These are phyloP conservation scores for Disparrhopalites patrizii DNA, from an alignment of 2,888 invertebrate genomes.

Conservation along the genomic window DNA sequence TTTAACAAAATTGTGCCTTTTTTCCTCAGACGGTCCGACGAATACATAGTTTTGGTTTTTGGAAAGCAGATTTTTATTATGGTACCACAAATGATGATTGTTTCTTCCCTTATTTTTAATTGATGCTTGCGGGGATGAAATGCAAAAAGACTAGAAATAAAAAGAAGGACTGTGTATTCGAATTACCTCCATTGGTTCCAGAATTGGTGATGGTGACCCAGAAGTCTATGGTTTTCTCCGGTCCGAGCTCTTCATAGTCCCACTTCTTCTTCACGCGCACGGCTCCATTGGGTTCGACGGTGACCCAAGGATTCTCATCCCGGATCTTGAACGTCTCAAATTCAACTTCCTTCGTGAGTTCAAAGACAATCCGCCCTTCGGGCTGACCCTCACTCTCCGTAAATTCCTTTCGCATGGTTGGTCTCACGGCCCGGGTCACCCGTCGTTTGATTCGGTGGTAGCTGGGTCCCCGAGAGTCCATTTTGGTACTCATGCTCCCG, in stretches of 20 bases:
- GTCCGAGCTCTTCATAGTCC: conserved; percentile 92
- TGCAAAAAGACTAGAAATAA: background rate
- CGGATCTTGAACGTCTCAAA: conserved; percentile 88
- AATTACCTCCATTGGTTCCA: conserved; percentile 70
- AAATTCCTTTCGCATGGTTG: conserved; percentile 89
- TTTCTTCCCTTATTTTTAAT: too few species aligned
- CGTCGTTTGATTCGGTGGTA: conserved; percentile 67
- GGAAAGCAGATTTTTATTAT: background rate
- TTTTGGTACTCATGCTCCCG: too few species aligned
- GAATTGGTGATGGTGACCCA: conserved; percentile 92
- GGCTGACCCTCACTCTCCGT: conserved; percentile 85
- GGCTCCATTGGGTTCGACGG: conserved; percentile 84
- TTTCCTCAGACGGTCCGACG: too few species aligned
- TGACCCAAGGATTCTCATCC: conserved; percentile 91
- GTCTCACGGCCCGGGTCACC: conserved; percentile 84
- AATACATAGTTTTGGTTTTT: background rate
- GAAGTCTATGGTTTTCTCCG: conserved; percentile 91
- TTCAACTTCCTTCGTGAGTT: conserved; percentile 85
- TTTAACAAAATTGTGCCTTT: too few species aligned
- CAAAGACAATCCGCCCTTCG: conserved; percentile 82
- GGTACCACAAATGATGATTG: background rate
- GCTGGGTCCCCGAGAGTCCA: conserved; percentile 19
- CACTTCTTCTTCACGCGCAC: conserved; percentile 93
- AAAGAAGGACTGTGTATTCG: background rate
- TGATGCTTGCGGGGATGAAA: background rate